phyloP scores from a whole-genome alignment of 2,113 vertebrate genomes.

The Cheilinus undulatus region DNA sequence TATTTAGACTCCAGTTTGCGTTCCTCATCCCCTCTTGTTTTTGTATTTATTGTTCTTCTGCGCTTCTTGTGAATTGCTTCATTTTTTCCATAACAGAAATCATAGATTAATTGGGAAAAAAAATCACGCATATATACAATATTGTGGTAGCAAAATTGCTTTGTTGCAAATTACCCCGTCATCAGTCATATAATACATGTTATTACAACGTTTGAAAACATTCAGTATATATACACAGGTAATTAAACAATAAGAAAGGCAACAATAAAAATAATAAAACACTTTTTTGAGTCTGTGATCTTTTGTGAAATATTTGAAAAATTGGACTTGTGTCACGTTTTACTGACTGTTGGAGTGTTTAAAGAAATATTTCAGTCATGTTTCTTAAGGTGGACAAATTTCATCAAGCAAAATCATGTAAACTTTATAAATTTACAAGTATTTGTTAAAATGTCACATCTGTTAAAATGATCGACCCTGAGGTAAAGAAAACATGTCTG shows the following conservation, averaged over 20 bases:
- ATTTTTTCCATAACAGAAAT: slow-evolving; percentile 31
- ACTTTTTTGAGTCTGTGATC: slow-evolving; percentile 44
- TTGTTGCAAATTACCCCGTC: slow-evolving; percentile 32
- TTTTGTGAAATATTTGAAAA: slow-evolving; percentile 18
- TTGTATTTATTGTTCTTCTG: slow-evolving; percentile 54
- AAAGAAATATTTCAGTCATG: slow-evolving; percentile 25
- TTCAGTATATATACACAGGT: slow-evolving; percentile 47
- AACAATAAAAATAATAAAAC: slow-evolving; percentile 59
- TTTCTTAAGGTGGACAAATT: background rate
- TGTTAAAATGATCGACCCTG: background rate
- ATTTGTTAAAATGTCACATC: slow-evolving; percentile 3
- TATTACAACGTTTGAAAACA: slow-evolving; percentile 66
- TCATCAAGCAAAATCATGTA: background rate
- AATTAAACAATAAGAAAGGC: slow-evolving; percentile 61
- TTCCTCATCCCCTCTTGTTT: slow-evolving; percentile 17
- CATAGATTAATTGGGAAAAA: slow-evolving; percentile 35
- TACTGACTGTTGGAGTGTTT: slow-evolving; percentile 68
- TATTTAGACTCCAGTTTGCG: slow-evolving; percentile 37
- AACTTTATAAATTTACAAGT: background rate
- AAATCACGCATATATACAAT: slow-evolving; percentile 34
- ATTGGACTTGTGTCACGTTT: background rate
- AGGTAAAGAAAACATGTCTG: too few relatives aligned
- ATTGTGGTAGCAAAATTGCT: slow-evolving; percentile 38
- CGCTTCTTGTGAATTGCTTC: slow-evolving; percentile 47
- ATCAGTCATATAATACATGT: slow-evolving; percentile 60